Conservation (phyloP, 2,113 vertebrate species). For the Globicephala melas region DNA sequence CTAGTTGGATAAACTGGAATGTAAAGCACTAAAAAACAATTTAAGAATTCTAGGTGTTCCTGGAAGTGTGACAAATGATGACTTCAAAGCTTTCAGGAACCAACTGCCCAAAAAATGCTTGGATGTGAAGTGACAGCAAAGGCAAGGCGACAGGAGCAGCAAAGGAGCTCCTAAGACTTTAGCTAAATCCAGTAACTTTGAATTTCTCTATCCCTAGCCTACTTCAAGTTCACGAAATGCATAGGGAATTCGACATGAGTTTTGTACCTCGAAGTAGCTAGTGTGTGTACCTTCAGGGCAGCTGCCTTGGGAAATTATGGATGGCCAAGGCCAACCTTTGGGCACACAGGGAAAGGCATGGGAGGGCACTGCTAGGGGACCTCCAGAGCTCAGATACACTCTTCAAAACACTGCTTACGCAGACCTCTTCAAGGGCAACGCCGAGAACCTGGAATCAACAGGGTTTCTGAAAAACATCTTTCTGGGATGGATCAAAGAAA, state of each 20-base stretch:
- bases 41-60: not conserved
- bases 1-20: not conserved
- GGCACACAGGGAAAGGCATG: not conserved
- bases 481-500: not conserved
- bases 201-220: not conserved
- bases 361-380: accelerated
- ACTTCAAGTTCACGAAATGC: not conserved
- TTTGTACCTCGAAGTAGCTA: not conserved
- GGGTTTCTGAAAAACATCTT: not conserved
- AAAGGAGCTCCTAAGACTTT: not conserved
- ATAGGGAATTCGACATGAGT: not conserved
- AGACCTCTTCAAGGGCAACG: not conserved
- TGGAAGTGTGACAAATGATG: not conserved
- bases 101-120: not conserved
- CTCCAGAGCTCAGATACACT: not conserved
- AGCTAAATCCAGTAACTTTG: not conserved
- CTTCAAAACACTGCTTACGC: too few relatives aligned
- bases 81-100: not conserved
- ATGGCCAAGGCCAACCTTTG: not conserved
- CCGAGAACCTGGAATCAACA: not conserved
- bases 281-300: not conserved
- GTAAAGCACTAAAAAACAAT: not conserved
- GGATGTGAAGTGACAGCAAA: not conserved
- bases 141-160: not conserved
- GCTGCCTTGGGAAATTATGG: not conserved